Evolutionary conservation across 2,888 invertebrate genomes (phyloP), one percentile per base, ranked within the genome.

Genomic region (Zootermopsis nevadensis): DNA sequence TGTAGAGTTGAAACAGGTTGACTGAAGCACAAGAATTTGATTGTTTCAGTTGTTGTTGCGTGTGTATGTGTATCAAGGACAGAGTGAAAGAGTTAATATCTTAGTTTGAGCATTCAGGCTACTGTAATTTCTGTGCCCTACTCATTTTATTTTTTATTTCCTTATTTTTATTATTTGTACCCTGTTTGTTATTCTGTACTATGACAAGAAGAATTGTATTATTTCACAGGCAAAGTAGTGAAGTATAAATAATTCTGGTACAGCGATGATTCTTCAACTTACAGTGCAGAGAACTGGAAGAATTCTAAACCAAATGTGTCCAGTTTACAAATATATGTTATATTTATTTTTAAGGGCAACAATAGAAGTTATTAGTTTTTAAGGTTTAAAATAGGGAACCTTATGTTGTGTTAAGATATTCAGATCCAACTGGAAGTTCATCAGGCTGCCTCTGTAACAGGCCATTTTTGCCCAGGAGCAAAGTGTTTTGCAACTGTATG

Each of bases 1-100:
- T 33, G 12, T 74, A 74, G 60, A 60, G 74, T n/a, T 69, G 69
- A 69, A 69, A 69, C 48, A 69, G n/a, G 69, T 69, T 74, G 42
- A 74, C 42, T 74, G 74, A 74, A 31, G 74, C 74, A 74, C 74
- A 74, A 74, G 74, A n/a, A 7, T 8, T 42, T 31, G 74, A 69
- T 22, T 74, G 74, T 22, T 74, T 74, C 31, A 42, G 74, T 74
- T 74, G 24, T 38, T 74, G 10, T n/a, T 60, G 12, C 12, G 69
- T 69, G 19, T 27, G 24, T 38, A 33, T 2, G 35, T 38, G 27
- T 74, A 24, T 33, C n/a, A n/a, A 3, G 31, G n/a, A n/a, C 15
- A 38, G 74, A n/a, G 74, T 38, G 33, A 24, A 31, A 69, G 74
- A 42, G 38, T 4, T 42, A 35, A 38, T 30, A 33, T 69, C 60